These are phyloP conservation scores for Euphydryas editha DNA, from an alignment of 2,888 invertebrate genomes.

Conservation along the genomic window DNA sequence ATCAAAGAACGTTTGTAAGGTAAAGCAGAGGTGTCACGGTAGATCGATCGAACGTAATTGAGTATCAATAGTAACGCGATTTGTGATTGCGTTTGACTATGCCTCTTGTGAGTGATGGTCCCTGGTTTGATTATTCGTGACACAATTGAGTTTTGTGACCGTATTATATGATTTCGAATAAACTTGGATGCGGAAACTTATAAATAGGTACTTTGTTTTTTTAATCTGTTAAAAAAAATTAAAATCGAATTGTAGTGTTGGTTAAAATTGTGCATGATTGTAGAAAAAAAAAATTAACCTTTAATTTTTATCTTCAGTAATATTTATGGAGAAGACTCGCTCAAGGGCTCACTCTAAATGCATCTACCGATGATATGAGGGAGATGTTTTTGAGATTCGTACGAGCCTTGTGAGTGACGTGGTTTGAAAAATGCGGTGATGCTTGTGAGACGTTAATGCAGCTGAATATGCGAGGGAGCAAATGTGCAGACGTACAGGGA, in stretches of 20 bases:
- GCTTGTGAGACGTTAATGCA: slow-evolving; percentile 64
- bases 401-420: slow-evolving; percentile 37
- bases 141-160: neutral
- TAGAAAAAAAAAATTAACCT: neutral
- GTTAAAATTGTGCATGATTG: too few relatives aligned
- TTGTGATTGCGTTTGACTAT: slow-evolving; percentile 48
- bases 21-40: slow-evolving; percentile 59
- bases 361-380: slow-evolving; percentile 46
- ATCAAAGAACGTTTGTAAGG: slow-evolving; percentile 61
- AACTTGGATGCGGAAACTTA: slow-evolving; percentile 13
- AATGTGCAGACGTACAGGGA: slow-evolving; percentile 58
- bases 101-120: slow-evolving; percentile 34
- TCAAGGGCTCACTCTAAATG: slow-evolving; percentile 39
- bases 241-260: too few relatives aligned
- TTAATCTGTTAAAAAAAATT: neutral
- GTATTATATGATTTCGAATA: slow-evolving; percentile 22
- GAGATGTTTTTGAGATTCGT: slow-evolving; percentile 26
- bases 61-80: slow-evolving; percentile 56
- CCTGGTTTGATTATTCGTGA: slow-evolving; percentile 15
- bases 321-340: slow-evolving; percentile 22
- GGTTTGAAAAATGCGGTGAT: slow-evolving; percentile 69
- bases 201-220: neutral
- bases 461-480: slow-evolving; percentile 74
- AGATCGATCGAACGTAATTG: slow-evolving; percentile 60
- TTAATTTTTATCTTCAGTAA: neutral